phyloP scores from a whole-genome alignment of 2,797 vertebrate species.

The Oreonectes daqikongensis region DNA sequence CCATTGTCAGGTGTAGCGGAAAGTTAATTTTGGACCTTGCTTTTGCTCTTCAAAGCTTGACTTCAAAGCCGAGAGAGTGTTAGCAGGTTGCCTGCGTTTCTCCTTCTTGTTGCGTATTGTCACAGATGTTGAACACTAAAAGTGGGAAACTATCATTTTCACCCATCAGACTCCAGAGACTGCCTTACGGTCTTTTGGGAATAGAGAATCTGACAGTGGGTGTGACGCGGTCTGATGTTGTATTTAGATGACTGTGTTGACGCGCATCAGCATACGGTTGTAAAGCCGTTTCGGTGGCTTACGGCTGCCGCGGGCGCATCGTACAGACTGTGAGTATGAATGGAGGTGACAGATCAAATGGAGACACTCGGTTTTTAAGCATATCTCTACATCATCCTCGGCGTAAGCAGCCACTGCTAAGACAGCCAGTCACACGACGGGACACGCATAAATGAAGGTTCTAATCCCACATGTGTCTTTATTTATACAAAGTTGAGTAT shows the following conservation, averaged over 20 bases:
- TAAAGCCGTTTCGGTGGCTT: constrained; percentile 41
- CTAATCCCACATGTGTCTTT: constrained; percentile 45
- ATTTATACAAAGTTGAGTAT: constrained; percentile 23
- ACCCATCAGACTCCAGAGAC: constrained; percentile 44
- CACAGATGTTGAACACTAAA: constrained; percentile 38
- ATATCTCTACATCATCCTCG: constrained; percentile 42
- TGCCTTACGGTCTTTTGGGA: constrained; percentile 19
- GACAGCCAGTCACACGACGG: constrained; percentile 8
- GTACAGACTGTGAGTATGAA: constrained; percentile 37
- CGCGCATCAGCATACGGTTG: constrained; percentile 38
- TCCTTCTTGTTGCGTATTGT: constrained; percentile 23
- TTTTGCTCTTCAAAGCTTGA: constrained; percentile 5
- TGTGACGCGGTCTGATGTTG: constrained; percentile 40
- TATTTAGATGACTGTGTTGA: constrained; percentile 47
- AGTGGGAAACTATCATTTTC: constrained; percentile 48
- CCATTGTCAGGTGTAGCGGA: neutral
- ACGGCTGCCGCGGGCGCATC: constrained; percentile 30
- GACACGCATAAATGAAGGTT: constrained; percentile 20
- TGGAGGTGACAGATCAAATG: constrained; percentile 48
- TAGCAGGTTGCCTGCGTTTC: constrained; percentile 21
- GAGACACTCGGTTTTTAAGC: constrained; percentile 39
- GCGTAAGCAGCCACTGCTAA: constrained; percentile 10
- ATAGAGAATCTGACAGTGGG: constrained; percentile 47
- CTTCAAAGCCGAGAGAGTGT: neutral
- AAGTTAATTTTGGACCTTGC: constrained; percentile 21